These are phyloP conservation scores for Dendrophyllia cribrosa DNA, from an alignment of 64 coral and sea anemone genomes.

Conservation along the genomic window DNA sequence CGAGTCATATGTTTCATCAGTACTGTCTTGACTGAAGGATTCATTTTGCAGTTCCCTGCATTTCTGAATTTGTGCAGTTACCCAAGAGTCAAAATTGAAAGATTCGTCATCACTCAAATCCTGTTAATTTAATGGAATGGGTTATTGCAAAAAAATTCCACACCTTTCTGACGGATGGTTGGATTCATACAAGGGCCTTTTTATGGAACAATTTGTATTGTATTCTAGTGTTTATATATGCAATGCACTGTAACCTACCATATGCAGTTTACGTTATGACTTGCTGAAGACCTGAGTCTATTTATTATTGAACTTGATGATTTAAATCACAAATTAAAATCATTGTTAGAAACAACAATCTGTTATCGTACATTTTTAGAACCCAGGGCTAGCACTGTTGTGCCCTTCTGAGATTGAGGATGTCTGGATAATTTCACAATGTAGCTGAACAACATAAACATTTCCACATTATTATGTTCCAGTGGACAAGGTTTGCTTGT, in stretches of 20 bases:
- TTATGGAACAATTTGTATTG: neutral
- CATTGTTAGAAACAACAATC: neutral
- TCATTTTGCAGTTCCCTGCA: neutral
- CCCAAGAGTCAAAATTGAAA: slow-evolving; percentile 26
- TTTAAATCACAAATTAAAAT: neutral
- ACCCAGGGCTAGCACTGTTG: neutral
- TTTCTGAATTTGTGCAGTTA: neutral
- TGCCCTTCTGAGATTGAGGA: neutral
- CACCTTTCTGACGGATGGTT: too few relatives aligned
- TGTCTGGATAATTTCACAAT: neutral
- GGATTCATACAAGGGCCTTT: too few relatives aligned
- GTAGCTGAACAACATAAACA: neutral
- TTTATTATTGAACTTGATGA: neutral
- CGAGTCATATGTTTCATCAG: neutral
- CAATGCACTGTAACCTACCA: neutral
- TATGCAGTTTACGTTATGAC: neutral
- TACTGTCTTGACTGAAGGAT: neutral
- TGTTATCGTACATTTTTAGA: too few relatives aligned
- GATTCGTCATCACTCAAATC: slow-evolving; percentile 39
- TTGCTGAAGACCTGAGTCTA: neutral
- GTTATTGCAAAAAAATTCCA: too few relatives aligned
- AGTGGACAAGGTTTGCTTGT: too few relatives aligned
- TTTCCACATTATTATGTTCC: too few relatives aligned
- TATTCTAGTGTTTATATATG: neutral
- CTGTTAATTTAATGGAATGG: neutral